A percentile compares a stretch with the other conserved stretches of the same genome.
These are phyloP conservation scores for Whitmania pigra DNA, from an alignment of 1,140 invertebrate genomes.

Conservation along the genomic window DNA sequence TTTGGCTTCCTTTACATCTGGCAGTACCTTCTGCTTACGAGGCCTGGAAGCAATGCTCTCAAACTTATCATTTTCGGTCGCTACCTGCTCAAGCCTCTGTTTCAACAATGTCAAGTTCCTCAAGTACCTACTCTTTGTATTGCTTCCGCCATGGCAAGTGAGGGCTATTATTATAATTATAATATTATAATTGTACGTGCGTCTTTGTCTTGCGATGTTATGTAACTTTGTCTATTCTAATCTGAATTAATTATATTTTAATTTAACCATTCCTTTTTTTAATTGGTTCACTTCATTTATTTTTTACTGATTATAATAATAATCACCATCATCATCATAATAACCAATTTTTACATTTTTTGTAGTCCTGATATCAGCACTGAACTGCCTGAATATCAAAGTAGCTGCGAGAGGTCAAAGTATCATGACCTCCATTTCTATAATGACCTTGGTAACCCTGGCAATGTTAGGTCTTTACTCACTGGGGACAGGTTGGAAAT, in stretches of 20 bases:
- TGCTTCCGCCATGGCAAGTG: constrained; percentile 12
- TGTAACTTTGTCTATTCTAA: not conserved
- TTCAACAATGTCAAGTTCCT: constrained; percentile 31
- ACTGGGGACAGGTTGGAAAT: not conserved
- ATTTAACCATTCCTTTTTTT: not conserved
- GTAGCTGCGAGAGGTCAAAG: constrained; percentile 14
- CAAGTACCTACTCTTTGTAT: not conserved
- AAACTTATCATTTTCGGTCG: constrained; percentile 39
- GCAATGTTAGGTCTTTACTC: not conserved
- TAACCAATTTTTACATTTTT: constrained; percentile 2
- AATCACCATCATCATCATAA: too few species aligned
- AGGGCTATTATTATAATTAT: not conserved
- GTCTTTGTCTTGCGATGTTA: not conserved
- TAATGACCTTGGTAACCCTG: not conserved
- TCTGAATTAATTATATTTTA: not conserved
- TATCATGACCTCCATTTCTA: constrained; percentile 16
- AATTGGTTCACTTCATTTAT: not conserved
- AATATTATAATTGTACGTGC: not conserved
- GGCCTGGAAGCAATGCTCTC: constrained; percentile 53
- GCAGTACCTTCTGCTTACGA: constrained; percentile 47
- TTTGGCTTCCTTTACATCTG: constrained; percentile 25
- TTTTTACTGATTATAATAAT: not conserved
- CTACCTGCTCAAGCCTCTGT: constrained; percentile 39
- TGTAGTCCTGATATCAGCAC: constrained; percentile 1
- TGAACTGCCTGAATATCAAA: constrained; percentile 15